Base-by-base conservation (phyloP, 2,888 invertebrate species). In the Beris morrisii region DNA sequence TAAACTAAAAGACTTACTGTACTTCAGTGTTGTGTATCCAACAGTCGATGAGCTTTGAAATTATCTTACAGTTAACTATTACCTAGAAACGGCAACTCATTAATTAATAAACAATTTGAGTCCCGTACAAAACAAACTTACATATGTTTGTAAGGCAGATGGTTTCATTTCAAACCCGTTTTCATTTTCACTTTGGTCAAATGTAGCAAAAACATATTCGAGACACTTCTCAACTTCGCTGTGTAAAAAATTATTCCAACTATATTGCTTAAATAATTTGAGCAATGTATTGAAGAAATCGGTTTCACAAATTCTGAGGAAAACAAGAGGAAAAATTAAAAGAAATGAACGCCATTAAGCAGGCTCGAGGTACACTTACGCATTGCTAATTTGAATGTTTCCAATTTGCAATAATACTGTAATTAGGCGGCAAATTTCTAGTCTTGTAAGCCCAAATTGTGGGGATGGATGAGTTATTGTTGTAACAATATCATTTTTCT, bases 221-320 rank as follows among this genome's bases (percentile, higher is more conserved):
- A 95, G 82, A 78, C 92, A 90, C 79, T 89, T 87, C 79, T 90
- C 88, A 72, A 94, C 91, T 83, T 94, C 92, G 72, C 90, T 90
- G 82, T 97, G 97, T 78, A 97, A 85, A 83, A 97, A 96, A 84
- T 95, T 97, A 84, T 97, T 97, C 91, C 94, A 90, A 71, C 89
- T 87, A 83, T 91, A 93, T 79, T 86, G 85, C 83, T 95, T 93
- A 85, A 95, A 92, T 81, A 97, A 85, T 80, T 94, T 91, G 86
- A 95, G 82, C 75, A 91, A 83, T 74, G 86, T 82, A 73, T 82
- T 82, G 74, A 87, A 84, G 48, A 86, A 87, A 70, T 85, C 86
- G 78, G 83, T 79, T 71, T 75, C 75, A 71, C 79, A 79, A 67
- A 80, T 77, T 65, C 79, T 80, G 38, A 12, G 70, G 68, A 28